Conservation (phyloP, 2,113 vertebrate genomes). For the Phoenicopterus ruber region DNA sequence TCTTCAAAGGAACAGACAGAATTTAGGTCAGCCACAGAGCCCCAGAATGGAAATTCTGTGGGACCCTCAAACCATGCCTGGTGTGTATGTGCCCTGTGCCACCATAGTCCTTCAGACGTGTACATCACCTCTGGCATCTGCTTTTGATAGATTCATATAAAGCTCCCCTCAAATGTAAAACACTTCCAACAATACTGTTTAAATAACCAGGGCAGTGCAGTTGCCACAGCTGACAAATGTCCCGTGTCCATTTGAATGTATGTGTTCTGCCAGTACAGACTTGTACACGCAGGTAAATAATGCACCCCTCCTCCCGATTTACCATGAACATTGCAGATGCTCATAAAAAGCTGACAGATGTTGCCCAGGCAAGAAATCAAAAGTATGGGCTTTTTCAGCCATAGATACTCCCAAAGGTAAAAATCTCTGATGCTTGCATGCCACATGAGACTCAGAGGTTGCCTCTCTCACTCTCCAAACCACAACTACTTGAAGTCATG, state of each 20-base stretch:
- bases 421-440: neutral
- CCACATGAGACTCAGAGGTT: neutral
- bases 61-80: neutral
- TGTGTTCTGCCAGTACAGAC: neutral
- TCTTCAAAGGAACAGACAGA: neutral
- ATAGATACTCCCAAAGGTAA: neutral
- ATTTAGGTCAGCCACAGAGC: neutral
- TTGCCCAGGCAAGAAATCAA: neutral
- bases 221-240: neutral
- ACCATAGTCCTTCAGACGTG: neutral
- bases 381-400: neutral
- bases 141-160: neutral
- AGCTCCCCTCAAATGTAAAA: neutral
- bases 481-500: neutral
- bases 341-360: neutral
- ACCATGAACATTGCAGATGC: neutral
- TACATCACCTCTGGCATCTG: neutral
- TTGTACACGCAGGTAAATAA: neutral
- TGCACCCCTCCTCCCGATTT: neutral
- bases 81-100: neutral
- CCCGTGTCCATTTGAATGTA: neutral
- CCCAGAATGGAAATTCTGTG: neutral
- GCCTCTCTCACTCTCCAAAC: neutral
- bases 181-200: neutral
- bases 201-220: neutral